phyloP scores from a whole-genome alignment of 2,888 invertebrate genomes.

The Rhorus exstirpatorius region DNA sequence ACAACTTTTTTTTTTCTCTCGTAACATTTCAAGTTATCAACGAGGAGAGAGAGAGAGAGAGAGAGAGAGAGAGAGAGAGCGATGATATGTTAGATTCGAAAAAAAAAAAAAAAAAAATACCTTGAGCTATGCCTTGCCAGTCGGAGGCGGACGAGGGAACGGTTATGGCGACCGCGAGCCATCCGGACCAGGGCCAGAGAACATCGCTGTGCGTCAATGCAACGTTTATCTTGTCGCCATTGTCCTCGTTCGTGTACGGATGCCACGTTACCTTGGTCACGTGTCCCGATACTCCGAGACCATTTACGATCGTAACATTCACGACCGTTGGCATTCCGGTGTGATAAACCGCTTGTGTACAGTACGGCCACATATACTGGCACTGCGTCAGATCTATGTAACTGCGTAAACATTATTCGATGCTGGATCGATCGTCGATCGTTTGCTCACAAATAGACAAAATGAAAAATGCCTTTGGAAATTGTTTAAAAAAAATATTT shows the following conservation, averaged over 20 bases:
- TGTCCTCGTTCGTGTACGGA: conserved; percentile 92
- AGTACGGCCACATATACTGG: conserved; percentile 99
- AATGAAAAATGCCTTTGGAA: too few relatives aligned
- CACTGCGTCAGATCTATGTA: conserved; percentile 98
- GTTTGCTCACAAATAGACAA: too few relatives aligned
- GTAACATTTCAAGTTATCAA: too few relatives aligned
- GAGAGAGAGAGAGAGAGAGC: too few relatives aligned
- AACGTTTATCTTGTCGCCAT: conserved; percentile 90
- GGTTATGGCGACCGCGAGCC: conserved; percentile 93
- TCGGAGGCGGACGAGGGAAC: conserved; percentile 89
- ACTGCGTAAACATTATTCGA: conserved; percentile 85
- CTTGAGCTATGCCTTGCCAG: conserved; percentile 93
- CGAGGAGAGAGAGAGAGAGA: too few relatives aligned
- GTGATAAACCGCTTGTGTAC: conserved; percentile 97
- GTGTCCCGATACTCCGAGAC: conserved; percentile 95
- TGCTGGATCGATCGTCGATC: background rate
- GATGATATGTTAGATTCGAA: too few relatives aligned
- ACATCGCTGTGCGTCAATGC: conserved; percentile 92
- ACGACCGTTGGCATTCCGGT: conserved; percentile 95
- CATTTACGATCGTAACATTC: conserved; percentile 98
- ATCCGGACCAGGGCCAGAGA: conserved; percentile 99
- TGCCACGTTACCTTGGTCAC: conserved; percentile 92
- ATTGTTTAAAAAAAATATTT: too few relatives aligned
- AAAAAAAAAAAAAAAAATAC: conserved; percentile 67
- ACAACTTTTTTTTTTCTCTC: too few relatives aligned